Conservation (phyloP, 2,888 invertebrate genomes). For the Aquatica leii region DNA sequence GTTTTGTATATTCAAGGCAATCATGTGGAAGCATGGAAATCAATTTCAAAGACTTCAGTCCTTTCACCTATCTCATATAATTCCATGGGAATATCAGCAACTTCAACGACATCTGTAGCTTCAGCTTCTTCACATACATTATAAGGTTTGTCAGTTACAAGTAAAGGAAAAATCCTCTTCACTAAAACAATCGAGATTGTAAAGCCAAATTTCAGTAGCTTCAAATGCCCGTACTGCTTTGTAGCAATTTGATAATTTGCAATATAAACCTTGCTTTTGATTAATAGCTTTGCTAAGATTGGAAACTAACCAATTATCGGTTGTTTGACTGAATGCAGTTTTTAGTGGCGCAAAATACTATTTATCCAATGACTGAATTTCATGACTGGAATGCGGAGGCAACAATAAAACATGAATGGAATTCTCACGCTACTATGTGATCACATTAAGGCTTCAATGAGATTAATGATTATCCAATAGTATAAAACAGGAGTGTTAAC, state of each 20-base stretch:
- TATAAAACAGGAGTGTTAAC: not conserved
- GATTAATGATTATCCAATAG: no score
- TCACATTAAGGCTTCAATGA: not conserved
- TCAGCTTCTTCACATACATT: not conserved
- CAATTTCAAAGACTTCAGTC: no score
- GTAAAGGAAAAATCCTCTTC: not conserved
- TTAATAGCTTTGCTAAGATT: not conserved
- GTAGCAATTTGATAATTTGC: no score
- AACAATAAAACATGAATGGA: not conserved
- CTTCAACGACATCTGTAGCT: not conserved
- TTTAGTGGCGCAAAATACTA: slow-evolving; percentile 2
- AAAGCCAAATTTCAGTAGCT: not conserved
- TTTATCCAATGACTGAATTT: not conserved
- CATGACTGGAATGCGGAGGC: not conserved
- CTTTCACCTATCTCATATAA: no score
- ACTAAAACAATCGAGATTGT: not conserved
- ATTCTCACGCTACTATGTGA: not conserved
- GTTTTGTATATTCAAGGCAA: no score
- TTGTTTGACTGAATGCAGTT: not conserved
- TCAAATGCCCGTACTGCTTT: not conserved
- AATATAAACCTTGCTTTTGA: no score
- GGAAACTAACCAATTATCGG: not conserved
- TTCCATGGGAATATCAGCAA: slow-evolving; percentile 2
- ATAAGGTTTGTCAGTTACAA: no score
- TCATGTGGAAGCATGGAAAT: no score